Base-by-base conservation (phyloP, 2,797 vertebrate species). In the Eurystomus glaucurus region DNA sequence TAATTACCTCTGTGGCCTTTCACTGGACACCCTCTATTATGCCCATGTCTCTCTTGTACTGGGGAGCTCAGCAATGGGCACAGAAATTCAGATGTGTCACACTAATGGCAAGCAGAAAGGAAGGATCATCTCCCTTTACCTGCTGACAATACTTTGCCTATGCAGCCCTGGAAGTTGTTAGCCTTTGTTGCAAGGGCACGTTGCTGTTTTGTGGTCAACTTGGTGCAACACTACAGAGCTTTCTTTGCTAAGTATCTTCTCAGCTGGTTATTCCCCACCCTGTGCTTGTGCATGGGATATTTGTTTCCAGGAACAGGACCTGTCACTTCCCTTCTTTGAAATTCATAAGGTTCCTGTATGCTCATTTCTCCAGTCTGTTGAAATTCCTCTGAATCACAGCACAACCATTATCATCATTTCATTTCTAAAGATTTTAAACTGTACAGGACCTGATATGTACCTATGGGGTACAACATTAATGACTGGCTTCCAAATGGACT, bases 391-490 rank as follows among this genome's bases (percentile, higher is more conserved):
- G 60, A 52, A 65, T 21, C 5, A 6, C 18, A 88, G 18, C 18
- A 52, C 4, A 41, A n/a, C 6, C 7, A 54, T 17, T 18, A 77
- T 2, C 19, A 54, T 14, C 9, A 18, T 10, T 5, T 25, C 21
- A 28, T 58, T 50, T 43, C 31, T 12, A 75, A 85, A 68, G 52
- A 33, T 17, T 10, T 48, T 50, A 50, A 64, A 55, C 6, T 18
- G 8, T 41, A 7, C 21, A 10, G 4, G 21, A 43, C 3, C 21
- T 2, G 3, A 9, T 65, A 65, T 18, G 16, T 3, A 39, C 9
- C 5, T 18, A 28, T 48, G 21, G 16, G 35, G 6, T 39, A 46
- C 22, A n/a, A 4, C n/a, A 22, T 9, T 18, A 31, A 8, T 66
- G 39, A 55, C 41, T 48, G 7, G 3, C 4, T 74, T 74, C 21